A percentile compares a stretch with the other conserved stretches of the same genome.
These are phyloP conservation scores for Pampus argenteus DNA, from an alignment of 2,797 vertebrate genomes.

Conservation along the genomic window DNA sequence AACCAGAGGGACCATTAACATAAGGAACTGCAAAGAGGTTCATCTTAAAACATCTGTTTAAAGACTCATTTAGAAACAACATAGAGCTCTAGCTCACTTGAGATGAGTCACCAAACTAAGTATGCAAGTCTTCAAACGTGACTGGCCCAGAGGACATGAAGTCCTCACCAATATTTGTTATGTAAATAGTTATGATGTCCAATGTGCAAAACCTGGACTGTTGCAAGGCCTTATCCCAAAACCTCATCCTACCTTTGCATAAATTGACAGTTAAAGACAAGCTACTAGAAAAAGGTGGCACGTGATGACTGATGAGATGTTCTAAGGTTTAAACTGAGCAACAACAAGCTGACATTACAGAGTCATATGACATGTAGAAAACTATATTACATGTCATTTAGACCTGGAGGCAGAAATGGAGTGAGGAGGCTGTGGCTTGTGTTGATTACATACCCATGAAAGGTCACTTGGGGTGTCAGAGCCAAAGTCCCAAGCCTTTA, in stretches of 20 bases:
- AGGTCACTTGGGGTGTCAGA: constrained; percentile 63
- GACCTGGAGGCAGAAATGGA: constrained; percentile 39
- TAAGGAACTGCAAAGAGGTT: constrained; percentile 28
- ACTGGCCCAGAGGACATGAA: constrained; percentile 32
- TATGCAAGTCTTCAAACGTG: constrained; percentile 36
- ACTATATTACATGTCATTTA: constrained; percentile 44
- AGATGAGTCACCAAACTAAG: constrained; percentile 57
- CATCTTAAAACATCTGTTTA: constrained; percentile 59
- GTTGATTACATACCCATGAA: constrained; percentile 64
- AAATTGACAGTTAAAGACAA: constrained; percentile 1
- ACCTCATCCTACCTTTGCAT: neutral
- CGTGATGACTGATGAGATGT: neutral
- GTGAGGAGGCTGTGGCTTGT: constrained; percentile 46
- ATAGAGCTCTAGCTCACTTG: constrained; percentile 42
- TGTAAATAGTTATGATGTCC: constrained; percentile 15
- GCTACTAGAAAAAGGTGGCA: neutral
- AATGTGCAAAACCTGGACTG: constrained; percentile 11
- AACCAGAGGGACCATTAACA: constrained; percentile 40
- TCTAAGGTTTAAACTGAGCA: constrained; percentile 3
- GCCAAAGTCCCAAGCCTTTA: constrained; percentile 42
- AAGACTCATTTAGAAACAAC: constrained; percentile 46
- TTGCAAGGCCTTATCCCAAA: neutral
- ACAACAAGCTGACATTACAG: constrained; percentile 9
- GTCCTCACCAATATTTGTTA: constrained; percentile 38
- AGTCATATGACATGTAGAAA: constrained; percentile 34